Evolutionary conservation across 1,140 invertebrate species (phyloP).

Genomic region (Aphaenogaster ashmeadi): DNA sequence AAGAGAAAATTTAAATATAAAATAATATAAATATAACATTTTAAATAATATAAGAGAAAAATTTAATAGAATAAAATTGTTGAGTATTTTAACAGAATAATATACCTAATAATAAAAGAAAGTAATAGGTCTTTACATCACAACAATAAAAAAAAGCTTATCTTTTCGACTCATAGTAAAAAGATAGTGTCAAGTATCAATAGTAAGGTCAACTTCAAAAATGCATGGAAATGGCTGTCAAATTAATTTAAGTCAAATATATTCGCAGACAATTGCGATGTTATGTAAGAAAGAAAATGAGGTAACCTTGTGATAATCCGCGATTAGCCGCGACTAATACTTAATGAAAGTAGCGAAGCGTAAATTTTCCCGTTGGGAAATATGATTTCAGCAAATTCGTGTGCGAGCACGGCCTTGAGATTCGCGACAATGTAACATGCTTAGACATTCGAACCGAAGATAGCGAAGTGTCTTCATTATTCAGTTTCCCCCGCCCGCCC

Average conservation of each 20-base stretch:
- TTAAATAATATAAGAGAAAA: neutral
- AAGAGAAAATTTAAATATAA: neutral
- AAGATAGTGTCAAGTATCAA: neutral
- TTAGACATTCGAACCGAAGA: conserved; percentile 34
- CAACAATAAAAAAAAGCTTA: neutral
- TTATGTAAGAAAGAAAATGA: conserved; percentile 13
- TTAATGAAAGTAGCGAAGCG: conserved; percentile 9
- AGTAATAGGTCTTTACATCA: neutral
- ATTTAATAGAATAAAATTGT: neutral
- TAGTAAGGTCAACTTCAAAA: neutral
- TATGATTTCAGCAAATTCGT: conserved; percentile 5
- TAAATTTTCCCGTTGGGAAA: neutral
- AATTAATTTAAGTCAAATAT: conserved; percentile 10
- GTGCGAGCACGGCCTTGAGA: neutral
- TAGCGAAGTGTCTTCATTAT: conserved; percentile 35
- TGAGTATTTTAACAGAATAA: neutral
- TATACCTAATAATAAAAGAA: neutral
- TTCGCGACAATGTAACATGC: neutral
- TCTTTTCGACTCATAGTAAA: neutral
- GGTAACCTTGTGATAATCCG: conserved; percentile 25
- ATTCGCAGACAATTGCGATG: neutral
- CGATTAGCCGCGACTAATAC: neutral
- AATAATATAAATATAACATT: too few relatives aligned
- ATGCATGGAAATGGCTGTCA: neutral
- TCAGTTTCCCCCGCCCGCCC: neutral